These are phyloP conservation scores for Drosophila sechellia DNA, from an alignment of 1,140 invertebrate genomes.

Conservation along the genomic window DNA sequence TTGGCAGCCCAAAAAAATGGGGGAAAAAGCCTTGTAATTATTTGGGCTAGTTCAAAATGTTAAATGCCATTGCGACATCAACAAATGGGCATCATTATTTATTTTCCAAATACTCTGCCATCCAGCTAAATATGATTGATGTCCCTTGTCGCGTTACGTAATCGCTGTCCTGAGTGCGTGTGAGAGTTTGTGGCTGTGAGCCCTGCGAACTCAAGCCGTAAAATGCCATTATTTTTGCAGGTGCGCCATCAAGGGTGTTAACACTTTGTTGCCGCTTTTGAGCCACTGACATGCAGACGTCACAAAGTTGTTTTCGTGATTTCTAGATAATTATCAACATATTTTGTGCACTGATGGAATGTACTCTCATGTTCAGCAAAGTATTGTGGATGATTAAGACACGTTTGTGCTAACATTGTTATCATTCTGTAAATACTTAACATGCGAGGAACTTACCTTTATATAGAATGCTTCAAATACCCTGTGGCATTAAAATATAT, in stretches of 20 bases:
- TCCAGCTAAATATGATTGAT: conserved; percentile 76
- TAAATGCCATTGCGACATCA: background rate
- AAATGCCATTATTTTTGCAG: conserved; percentile 60
- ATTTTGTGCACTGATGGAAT: conserved; percentile 40
- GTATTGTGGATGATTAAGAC: too few species aligned
- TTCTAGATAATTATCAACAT: conserved; percentile 58
- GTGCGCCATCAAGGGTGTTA: conserved; percentile 59
- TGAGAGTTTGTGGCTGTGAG: conserved; percentile 38
- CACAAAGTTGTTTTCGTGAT: conserved; percentile 60
- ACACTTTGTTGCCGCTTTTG: conserved; percentile 73
- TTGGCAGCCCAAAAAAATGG: too few species aligned
- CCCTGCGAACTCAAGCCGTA: conserved; percentile 33
- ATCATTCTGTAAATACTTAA: too few species aligned
- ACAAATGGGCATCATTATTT: conserved; percentile 52
- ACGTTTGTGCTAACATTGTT: too few species aligned
- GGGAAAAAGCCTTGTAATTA: conserved; percentile 27
- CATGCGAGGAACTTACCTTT: too few species aligned
- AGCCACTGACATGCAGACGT: conserved; percentile 52
- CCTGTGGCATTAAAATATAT: background rate
- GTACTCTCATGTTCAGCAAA: too few species aligned
- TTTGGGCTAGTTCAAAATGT: conserved; percentile 43
- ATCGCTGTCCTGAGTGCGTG: conserved; percentile 67
- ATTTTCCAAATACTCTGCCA: conserved; percentile 8
- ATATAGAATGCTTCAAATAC: background rate
- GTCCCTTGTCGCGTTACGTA: conserved; percentile 78